A percentile compares a stretch with the other conserved stretches of the same genome.
phyloP scores from a whole-genome alignment of 30 jellyfish, hydroid and myxozoan genomes.

The Aurelia coerulea region DNA sequence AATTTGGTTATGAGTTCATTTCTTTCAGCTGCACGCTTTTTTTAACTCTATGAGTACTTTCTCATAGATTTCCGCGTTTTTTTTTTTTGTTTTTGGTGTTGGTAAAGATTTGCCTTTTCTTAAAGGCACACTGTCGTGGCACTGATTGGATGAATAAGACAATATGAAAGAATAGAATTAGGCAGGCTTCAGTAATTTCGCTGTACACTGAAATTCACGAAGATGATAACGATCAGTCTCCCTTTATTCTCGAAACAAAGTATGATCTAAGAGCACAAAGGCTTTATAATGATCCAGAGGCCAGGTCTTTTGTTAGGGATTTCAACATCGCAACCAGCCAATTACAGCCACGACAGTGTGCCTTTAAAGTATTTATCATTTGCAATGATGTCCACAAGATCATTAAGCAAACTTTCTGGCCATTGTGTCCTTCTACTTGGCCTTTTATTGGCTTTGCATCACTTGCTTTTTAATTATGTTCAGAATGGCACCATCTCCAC shows the following conservation, averaged over 20 bases:
- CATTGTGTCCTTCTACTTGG: constrained; percentile 34
- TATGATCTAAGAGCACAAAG: too few relatives aligned
- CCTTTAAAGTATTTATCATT: constrained; percentile 15
- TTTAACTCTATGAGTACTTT: constrained; percentile 20
- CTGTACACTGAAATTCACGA: too few relatives aligned
- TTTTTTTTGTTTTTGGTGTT: constrained; percentile 38
- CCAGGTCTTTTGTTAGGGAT: too few relatives aligned
- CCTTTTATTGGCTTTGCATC: constrained; percentile 8
- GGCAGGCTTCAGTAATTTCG: too few relatives aligned
- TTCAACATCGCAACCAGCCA: too few relatives aligned
- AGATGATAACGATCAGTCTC: too few relatives aligned
- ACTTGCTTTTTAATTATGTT: background rate
- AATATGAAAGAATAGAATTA: too few relatives aligned
- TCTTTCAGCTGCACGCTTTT: constrained; percentile 21
- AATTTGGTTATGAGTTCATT: background rate
- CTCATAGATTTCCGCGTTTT: background rate
- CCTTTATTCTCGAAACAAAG: too few relatives aligned
- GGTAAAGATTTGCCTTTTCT: constrained; percentile 31
- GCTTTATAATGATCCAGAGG: too few relatives aligned
- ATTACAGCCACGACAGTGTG: too few relatives aligned
- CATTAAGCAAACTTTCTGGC: constrained; percentile 41
- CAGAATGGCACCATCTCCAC: background rate
- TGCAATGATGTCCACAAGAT: constrained; percentile 42
- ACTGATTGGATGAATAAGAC: too few relatives aligned
- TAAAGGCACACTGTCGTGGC: too few relatives aligned